phyloP scores from a whole-genome alignment of 2,888 invertebrate genomes.

The Masnerella sp. region DNA sequence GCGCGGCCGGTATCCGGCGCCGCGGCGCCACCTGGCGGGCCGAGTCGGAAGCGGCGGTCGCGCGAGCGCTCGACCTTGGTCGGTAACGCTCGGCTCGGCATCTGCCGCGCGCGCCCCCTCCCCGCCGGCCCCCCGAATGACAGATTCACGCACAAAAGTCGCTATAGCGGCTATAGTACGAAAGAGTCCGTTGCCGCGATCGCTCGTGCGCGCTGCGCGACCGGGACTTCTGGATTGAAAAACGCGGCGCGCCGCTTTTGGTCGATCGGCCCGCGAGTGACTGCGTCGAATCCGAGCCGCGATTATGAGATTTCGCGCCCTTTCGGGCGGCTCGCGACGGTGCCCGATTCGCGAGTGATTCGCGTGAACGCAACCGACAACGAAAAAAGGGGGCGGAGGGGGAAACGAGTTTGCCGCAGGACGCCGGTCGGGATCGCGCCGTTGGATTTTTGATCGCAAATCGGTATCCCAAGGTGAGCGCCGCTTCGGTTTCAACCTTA shows the following conservation, averaged over 20 bases:
- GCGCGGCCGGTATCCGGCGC: too few relatives aligned
- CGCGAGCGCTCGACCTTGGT: background rate
- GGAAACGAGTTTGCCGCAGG: slow-evolving; percentile 55
- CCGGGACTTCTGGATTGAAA: slow-evolving; percentile 6
- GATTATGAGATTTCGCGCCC: slow-evolving; percentile 57
- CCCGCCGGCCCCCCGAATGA: slow-evolving; percentile 29
- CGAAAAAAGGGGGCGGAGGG: slow-evolving; percentile 39
- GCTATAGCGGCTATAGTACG: slow-evolving; percentile 56
- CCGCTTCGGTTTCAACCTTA: background rate
- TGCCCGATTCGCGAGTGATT: slow-evolving; percentile 41
- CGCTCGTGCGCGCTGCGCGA: slow-evolving; percentile 44
- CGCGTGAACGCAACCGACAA: slow-evolving; percentile 34
- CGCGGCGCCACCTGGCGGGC: slow-evolving; percentile 7
- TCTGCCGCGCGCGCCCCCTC: slow-evolving; percentile 33
- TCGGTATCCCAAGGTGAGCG: slow-evolving; percentile 23
- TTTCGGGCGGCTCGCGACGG: slow-evolving; percentile 32
- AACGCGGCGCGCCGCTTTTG: slow-evolving; percentile 18
- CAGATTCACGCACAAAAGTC: slow-evolving; percentile 55
- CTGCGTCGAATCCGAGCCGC: slow-evolving; percentile 41
- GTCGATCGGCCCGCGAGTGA: slow-evolving; percentile 12
- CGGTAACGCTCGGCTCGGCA: slow-evolving; percentile 45
- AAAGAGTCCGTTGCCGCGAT: slow-evolving; percentile 55
- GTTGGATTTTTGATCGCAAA: slow-evolving; percentile 50
- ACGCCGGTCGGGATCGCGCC: slow-evolving; percentile 55
- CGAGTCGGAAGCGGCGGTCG: background rate